These are phyloP conservation scores for Arctia plantaginis DNA, from an alignment of 2,888 invertebrate species.

Conservation along the genomic window DNA sequence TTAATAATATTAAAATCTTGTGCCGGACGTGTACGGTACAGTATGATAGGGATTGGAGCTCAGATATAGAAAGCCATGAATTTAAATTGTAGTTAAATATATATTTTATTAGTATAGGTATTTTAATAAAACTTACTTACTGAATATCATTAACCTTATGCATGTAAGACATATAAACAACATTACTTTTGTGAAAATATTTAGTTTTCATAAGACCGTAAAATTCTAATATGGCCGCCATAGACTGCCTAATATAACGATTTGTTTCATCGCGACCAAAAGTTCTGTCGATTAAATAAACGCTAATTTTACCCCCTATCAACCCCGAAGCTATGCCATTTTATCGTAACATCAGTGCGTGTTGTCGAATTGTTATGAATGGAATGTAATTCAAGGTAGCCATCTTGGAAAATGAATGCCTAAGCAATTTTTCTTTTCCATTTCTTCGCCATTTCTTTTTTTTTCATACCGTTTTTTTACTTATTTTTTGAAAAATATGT, in stretches of 20 bases:
- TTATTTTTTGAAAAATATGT: background rate
- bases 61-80: background rate
- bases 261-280: constrained; percentile 37
- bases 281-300: constrained; percentile 54
- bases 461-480: background rate
- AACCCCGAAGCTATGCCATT: constrained; percentile 49
- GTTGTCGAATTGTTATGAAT: constrained; percentile 68
- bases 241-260: constrained; percentile 4
- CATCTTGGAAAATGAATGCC: constrained; percentile 66
- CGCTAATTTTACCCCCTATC: constrained; percentile 53
- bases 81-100: background rate
- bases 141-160: background rate
- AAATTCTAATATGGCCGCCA: constrained; percentile 25
- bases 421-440: constrained; percentile 48
- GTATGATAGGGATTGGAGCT: background rate
- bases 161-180: background rate
- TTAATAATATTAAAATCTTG: background rate
- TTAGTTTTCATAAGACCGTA: constrained; percentile 10
- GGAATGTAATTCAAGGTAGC: constrained; percentile 65
- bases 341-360: constrained; percentile 60
- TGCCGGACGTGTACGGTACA: background rate
- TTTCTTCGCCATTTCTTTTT: constrained; percentile 47
- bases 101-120: background rate
- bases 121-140: background rate
- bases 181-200: constrained; percentile 5